A percentile compares a stretch with the other conserved stretches of the same genome.
These are phyloP conservation scores for Condylostylus longicornis DNA, from an alignment of 1,140 invertebrate species.

Conservation along the genomic window DNA sequence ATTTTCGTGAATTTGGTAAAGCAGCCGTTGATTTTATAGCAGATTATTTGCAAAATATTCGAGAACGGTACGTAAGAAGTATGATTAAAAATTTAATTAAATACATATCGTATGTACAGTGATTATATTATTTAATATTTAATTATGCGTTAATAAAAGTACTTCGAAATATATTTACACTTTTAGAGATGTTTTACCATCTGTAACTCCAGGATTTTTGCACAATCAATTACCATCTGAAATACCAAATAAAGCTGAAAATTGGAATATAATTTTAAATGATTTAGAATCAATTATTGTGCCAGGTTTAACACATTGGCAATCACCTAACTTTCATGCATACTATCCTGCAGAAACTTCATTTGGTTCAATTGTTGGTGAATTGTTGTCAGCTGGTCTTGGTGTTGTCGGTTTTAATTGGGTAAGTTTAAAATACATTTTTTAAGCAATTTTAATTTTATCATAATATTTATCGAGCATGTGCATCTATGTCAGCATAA, in stretches of 20 bases:
- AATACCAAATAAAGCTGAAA: conserved; percentile 59
- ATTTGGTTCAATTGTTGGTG: conserved; percentile 76
- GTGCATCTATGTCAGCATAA: too few species aligned
- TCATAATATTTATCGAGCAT: too few species aligned
- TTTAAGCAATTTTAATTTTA: too few species aligned
- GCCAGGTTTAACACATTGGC: conserved; percentile 91
- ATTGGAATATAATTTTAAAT: conserved; percentile 66
- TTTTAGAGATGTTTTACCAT: conserved; percentile 48
- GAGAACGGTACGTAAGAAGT: conserved; percentile 41
- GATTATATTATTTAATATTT: conserved; percentile 7
- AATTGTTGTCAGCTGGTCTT: conserved; percentile 69
- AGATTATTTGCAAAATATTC: conserved; percentile 61
- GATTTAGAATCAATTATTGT: conserved; percentile 72
- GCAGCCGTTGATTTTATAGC: conserved; percentile 60
- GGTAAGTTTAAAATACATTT: conserved; percentile 53
- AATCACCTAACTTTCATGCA: conserved; percentile 85
- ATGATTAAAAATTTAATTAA: not conserved
- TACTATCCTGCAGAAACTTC: conserved; percentile 78
- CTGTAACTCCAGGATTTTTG: conserved; percentile 64
- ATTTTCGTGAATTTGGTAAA: conserved; percentile 59
- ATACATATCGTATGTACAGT: conserved; percentile 33
- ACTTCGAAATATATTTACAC: conserved; percentile 7
- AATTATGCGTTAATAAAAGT: conserved; percentile 16
- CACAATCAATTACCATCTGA: conserved; percentile 53
- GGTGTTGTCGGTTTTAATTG: conserved; percentile 82